Evolutionary conservation across 2,888 invertebrate genomes (phyloP), one percentile per base, ranked within the genome.

Genomic region (Scaptomyza reducta): DNA sequence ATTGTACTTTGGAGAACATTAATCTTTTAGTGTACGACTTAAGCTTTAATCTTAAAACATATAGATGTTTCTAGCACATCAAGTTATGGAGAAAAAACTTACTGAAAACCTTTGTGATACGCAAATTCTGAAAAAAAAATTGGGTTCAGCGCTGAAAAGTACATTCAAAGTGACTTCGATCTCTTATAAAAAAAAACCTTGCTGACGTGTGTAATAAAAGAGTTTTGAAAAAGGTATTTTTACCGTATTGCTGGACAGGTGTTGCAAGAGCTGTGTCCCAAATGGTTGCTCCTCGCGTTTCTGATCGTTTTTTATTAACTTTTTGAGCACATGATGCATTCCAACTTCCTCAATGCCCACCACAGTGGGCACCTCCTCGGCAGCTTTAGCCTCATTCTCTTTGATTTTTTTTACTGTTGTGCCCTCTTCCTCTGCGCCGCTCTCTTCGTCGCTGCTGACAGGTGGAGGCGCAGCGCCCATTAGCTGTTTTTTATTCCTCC

Each of bases 321-420:
- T 96, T 88, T 96, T 97, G 33, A 96, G 90, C 65, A 94, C 94
- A 93, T 95, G 94, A 91, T 96, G 96, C 63, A 96, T 92, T 10
- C 96, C 96, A 0, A 95, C 92, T 85, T 96, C 94, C 91, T 97
- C 96, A 13, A 96, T 93, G 0, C 95, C 95, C 0, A 72, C 51
- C 2, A 88, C 70, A 42, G 60, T 60, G 7, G 62, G 53, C 5
- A 44, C 2, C 3, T 41, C 57, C 18, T 41, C 63, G 14, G 1
- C 38, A 5, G 18, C 1, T 45, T 58, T 49, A 7, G 25, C 11
- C 14, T 22, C 9, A 38, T 29, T 45, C 13, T 25, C 10, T 45
- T 75, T 60, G 1, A 14, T 1, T 25, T 57, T 60, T 18, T 76
- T 76, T 0, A 49, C 33, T 14, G 62, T 45, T 13, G 54, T 41